Conservation (phyloP, 2,888 invertebrate species). For the Meloe dianella region DNA sequence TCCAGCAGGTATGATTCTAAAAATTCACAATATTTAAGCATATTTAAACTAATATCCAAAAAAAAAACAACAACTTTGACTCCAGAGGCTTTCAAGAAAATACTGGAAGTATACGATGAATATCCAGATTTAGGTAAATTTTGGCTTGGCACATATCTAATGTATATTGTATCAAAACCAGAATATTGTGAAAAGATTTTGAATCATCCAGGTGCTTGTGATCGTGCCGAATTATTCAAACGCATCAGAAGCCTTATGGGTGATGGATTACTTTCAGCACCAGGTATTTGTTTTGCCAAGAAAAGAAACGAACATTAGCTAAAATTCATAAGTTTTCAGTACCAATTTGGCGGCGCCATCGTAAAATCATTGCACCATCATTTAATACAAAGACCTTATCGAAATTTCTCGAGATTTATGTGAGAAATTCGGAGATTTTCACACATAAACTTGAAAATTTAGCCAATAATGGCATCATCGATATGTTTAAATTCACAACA, state of each 20-base stretch:
- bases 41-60: no score
- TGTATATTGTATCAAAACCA: conserved; percentile 19
- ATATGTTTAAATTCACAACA: conserved; percentile 16
- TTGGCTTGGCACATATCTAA: conserved; percentile 16
- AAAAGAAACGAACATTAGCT: neutral
- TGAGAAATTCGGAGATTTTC: conserved; percentile 14
- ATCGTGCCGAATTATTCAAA: conserved; percentile 11
- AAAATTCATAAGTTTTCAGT: neutral
- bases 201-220: conserved; percentile 7
- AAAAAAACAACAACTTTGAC: neutral
- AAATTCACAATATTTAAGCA: neutral
- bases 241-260: conserved; percentile 6
- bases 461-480: conserved; percentile 10
- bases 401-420: conserved; percentile 10
- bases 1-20: conserved; percentile 10
- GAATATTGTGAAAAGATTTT: conserved; percentile 19
- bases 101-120: neutral
- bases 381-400: conserved; percentile 22
- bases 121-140: conserved; percentile 16
- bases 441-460: neutral
- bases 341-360: conserved; percentile 18
- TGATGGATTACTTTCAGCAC: conserved; percentile 16
- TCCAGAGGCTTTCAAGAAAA: conserved; percentile 5
- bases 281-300: conserved; percentile 4
- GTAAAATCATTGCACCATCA: conserved; percentile 24